Conservation (phyloP, 2,888 invertebrate species). For the Eugnorisma glareosa region DNA sequence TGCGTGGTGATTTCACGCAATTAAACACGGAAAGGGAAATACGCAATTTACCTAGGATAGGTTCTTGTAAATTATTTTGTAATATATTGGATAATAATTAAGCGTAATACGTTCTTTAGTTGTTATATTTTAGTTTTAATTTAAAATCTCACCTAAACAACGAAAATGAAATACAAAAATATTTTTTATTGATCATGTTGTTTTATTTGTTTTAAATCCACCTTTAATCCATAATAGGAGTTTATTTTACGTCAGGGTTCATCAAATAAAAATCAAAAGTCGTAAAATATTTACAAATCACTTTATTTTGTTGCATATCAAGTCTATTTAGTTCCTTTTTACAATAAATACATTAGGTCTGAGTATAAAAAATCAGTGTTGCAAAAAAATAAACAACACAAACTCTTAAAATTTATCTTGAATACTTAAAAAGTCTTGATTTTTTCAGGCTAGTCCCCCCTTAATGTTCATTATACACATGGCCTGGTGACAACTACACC, state of each 20-base stretch:
- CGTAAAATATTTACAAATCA: constrained; percentile 86
- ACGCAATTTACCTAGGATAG: constrained; percentile 56
- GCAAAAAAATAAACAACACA: constrained; percentile 86
- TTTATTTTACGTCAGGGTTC: not conserved
- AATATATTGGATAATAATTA: constrained; percentile 79
- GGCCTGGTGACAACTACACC: constrained; percentile 78
- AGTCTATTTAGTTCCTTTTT: constrained; percentile 88
- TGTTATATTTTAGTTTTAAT: constrained; percentile 73
- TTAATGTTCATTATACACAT: constrained; percentile 79
- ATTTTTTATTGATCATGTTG: constrained; percentile 72
- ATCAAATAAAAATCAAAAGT: constrained; percentile 62
- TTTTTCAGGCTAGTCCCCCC: constrained; percentile 79
- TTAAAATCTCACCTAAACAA: constrained; percentile 81
- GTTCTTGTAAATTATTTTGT: constrained; percentile 85
- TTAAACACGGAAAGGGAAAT: not conserved
- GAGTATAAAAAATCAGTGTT: constrained; percentile 88
- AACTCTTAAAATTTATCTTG: constrained; percentile 81
- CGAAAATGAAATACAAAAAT: constrained; percentile 77
- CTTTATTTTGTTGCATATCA: constrained; percentile 89
- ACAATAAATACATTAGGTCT: constrained; percentile 89
- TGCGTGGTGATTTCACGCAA: not conserved
- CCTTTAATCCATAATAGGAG: not conserved
- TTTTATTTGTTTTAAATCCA: constrained; percentile 68
- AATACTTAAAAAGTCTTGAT: constrained; percentile 83
- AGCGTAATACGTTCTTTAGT: constrained; percentile 67